A percentile compares a stretch with the other conserved stretches of the same genome.
Conservation (phyloP, 1,140 invertebrate species). For the Phenacoccus solenopsis region DNA sequence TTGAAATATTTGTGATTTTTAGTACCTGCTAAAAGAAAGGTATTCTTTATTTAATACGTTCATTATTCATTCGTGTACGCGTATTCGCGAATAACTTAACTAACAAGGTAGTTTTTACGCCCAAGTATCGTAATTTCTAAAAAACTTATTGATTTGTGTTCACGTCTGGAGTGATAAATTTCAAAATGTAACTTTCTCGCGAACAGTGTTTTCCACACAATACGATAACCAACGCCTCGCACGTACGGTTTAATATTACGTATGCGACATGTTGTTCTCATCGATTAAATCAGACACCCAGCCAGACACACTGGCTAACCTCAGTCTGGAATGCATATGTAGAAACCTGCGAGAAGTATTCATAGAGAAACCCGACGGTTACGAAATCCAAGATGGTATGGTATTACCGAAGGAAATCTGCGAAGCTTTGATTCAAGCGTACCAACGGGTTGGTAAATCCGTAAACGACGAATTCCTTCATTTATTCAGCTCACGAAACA, state of each 20-base stretch:
- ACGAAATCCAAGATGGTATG: slow-evolving; percentile 33
- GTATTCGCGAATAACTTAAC: too few species aligned
- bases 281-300: background rate
- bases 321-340: slow-evolving; percentile 12
- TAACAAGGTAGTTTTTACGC: too few species aligned
- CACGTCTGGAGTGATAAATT: too few species aligned
- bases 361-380: slow-evolving; percentile 19
- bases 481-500: slow-evolving; percentile 51
- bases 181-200: too few species aligned
- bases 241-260: background rate
- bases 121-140: too few species aligned
- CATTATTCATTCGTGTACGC: too few species aligned
- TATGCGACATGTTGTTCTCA: background rate
- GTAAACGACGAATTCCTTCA: slow-evolving; percentile 50
- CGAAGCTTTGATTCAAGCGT: slow-evolving; percentile 49
- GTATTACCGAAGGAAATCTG: slow-evolving; percentile 55
- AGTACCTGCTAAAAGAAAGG: too few species aligned
- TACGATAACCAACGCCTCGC: too few species aligned
- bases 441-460: slow-evolving; percentile 37
- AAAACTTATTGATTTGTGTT: too few species aligned
- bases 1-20: too few species aligned
- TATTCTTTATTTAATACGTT: too few species aligned
- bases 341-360: slow-evolving; percentile 5
- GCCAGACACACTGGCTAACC: slow-evolving; percentile 18
- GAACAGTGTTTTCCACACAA: too few species aligned